phyloP scores from a whole-genome alignment of 2,797 vertebrate genomes.

The Ptychadena robeensis region DNA sequence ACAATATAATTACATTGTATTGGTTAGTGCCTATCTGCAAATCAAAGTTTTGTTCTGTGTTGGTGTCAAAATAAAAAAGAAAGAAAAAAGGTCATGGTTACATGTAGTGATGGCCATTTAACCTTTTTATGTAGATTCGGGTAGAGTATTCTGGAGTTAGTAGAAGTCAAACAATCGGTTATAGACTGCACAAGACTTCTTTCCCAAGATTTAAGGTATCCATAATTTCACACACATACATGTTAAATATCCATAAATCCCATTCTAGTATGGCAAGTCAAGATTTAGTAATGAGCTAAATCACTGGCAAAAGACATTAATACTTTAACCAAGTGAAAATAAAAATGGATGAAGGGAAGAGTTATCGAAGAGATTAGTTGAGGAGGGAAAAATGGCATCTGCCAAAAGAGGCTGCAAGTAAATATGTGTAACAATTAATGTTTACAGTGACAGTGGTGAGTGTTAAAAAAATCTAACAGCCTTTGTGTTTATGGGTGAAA shows the following conservation, averaged over 20 bases:
- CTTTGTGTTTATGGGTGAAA: constrained; percentile 83
- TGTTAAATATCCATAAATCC: constrained; percentile 57
- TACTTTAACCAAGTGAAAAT: constrained; percentile 55
- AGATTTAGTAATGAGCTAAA: constrained; percentile 47
- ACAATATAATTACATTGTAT: no score
- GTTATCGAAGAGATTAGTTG: constrained; percentile 64
- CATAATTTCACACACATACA: constrained; percentile 42
- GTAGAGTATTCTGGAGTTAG: not conserved
- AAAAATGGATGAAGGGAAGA: constrained; percentile 49
- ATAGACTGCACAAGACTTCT: constrained; percentile 34
- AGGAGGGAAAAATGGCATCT: constrained; percentile 87
- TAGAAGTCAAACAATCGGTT: constrained; percentile 30
- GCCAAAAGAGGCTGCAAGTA: constrained; percentile 85
- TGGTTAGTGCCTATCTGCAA: no score
- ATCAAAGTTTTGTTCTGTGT: no score
- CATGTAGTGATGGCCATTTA: not conserved
- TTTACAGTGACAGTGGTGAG: constrained; percentile 90
- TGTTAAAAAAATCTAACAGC: constrained; percentile 83
- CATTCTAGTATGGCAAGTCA: constrained; percentile 47
- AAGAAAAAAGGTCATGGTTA: no score
- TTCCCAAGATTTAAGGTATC: constrained; percentile 45
- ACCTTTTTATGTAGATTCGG: no score
- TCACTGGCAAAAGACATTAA: constrained; percentile 56
- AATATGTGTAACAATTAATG: constrained; percentile 91
- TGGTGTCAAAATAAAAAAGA: no score